Percentiles rank a stretch among this genome's conserved stretches.
Evolutionary conservation across 2,797 vertebrate species (phyloP).

Genomic region (Silurus lanzhouensis): DNA sequence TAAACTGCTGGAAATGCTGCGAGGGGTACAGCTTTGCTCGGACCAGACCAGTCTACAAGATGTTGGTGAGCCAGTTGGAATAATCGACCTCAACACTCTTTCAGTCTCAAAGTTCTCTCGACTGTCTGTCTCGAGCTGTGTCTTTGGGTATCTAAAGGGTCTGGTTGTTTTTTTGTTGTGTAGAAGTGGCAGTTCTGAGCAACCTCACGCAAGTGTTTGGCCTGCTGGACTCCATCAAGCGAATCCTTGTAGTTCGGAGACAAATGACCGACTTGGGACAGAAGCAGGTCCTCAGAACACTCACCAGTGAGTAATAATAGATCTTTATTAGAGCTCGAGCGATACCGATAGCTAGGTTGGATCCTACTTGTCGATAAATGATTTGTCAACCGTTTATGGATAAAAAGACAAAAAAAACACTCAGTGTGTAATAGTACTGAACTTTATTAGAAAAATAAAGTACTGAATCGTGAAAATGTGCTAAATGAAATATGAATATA

Average conservation of each 20-base stretch:
- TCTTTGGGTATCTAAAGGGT: neutral
- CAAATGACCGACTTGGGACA: slow-evolving; percentile 88
- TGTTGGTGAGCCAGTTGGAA: slow-evolving; percentile 75
- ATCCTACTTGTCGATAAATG: no score
- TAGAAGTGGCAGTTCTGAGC: slow-evolving; percentile 94
- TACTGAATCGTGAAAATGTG: no score
- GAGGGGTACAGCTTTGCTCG: slow-evolving; percentile 85
- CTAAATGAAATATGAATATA: no score
- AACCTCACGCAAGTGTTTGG: slow-evolving; percentile 94
- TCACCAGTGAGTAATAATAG: slow-evolving; percentile 74
- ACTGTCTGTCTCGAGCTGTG: no score
- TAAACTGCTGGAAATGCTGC: slow-evolving; percentile 90
- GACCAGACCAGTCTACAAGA: slow-evolving; percentile 84
- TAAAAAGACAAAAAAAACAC: no score
- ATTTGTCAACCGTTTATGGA: no score
- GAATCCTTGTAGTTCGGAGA: slow-evolving; percentile 84
- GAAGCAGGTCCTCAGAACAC: slow-evolving; percentile 83
- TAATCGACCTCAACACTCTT: neutral
- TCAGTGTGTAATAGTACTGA: no score
- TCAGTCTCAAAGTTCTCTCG: neutral
- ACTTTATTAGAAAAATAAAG: no score
- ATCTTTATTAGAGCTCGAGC: no score
- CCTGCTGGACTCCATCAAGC: slow-evolving; percentile 91
- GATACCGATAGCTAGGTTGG: no score
- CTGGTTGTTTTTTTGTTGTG: slow-evolving; percentile 70